A percentile compares a stretch with the other conserved stretches of the same genome.
These are phyloP conservation scores for Microchrysa polita DNA, from an alignment of 2,888 invertebrate species.

Conservation along the genomic window DNA sequence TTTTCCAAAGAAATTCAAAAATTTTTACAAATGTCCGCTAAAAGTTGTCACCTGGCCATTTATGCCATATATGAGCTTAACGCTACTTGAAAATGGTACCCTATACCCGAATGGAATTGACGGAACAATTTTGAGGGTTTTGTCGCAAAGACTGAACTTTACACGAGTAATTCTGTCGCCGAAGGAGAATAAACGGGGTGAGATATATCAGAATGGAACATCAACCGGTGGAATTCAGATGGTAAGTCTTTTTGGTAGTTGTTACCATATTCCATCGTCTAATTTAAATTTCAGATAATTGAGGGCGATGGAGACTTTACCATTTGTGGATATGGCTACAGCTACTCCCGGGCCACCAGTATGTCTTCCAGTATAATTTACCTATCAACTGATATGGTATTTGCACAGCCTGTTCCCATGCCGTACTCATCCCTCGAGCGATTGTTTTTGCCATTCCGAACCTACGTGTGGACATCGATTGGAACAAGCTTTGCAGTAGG, in stretches of 20 bases:
- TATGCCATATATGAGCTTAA: conserved; percentile 40
- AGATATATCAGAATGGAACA: conserved; percentile 43
- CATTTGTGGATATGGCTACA: conserved; percentile 36
- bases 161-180: not conserved
- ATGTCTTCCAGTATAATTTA: conserved; percentile 36
- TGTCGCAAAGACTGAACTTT: conserved; percentile 48
- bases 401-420: conserved; percentile 39
- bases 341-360: conserved; percentile 7
- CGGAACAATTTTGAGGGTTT: conserved; percentile 41
- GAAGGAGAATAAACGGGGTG: conserved; percentile 30
- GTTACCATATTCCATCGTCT: too few species aligned
- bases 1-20: conserved; percentile 48
- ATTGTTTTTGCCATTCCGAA: conserved; percentile 45
- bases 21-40: conserved; percentile 46
- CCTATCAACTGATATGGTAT: conserved; percentile 29
- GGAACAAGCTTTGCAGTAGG: conserved; percentile 10
- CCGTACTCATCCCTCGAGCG: conserved; percentile 44
- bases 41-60: conserved; percentile 40
- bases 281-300: conserved; percentile 26
- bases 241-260: conserved; percentile 13
- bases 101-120: conserved; percentile 45
- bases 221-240: conserved; percentile 46
- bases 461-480: conserved; percentile 42
- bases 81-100: conserved; percentile 33
- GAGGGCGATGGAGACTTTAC: conserved; percentile 46